phyloP scores from a whole-genome alignment of 2,888 invertebrate genomes.

The Conchocele bisecta region DNA sequence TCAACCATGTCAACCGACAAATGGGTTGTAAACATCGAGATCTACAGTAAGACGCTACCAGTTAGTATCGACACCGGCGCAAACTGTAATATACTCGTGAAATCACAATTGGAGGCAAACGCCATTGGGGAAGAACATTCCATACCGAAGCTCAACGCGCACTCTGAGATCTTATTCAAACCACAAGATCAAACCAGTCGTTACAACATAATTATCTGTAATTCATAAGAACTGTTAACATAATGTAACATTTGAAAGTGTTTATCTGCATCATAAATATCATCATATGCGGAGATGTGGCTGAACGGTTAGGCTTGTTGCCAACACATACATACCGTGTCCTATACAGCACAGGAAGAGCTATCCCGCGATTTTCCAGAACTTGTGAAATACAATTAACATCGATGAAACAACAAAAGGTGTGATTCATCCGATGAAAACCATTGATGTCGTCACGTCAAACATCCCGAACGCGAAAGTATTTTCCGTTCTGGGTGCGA shows the following conservation, averaged over 20 bases:
- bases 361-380: constrained; percentile 17
- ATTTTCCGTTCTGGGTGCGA: constrained; percentile 64
- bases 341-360: not conserved
- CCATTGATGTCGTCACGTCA: constrained; percentile 58
- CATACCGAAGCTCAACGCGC: no score
- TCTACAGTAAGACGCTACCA: not conserved
- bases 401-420: no score
- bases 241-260: constrained; percentile 23
- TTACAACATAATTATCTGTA: not conserved
- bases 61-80: constrained; percentile 41
- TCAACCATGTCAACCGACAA: constrained; percentile 3
- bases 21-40: constrained; percentile 17
- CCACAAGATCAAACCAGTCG: constrained; percentile 28
- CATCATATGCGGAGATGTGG: constrained; percentile 19
- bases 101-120: constrained; percentile 13
- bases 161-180: constrained; percentile 34
- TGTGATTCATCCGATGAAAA: constrained; percentile 63
- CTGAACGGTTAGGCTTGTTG: constrained; percentile 26
- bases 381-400: no score
- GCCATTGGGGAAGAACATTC: not conserved
- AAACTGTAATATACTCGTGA: constrained; percentile 30
- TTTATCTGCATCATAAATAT: constrained; percentile 19
- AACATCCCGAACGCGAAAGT: constrained; percentile 54
- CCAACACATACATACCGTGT: not conserved
- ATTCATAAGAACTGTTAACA: constrained; percentile 10